phyloP scores from a whole-genome alignment of 2,797 vertebrate genomes.

The Etheostoma perlongum region DNA sequence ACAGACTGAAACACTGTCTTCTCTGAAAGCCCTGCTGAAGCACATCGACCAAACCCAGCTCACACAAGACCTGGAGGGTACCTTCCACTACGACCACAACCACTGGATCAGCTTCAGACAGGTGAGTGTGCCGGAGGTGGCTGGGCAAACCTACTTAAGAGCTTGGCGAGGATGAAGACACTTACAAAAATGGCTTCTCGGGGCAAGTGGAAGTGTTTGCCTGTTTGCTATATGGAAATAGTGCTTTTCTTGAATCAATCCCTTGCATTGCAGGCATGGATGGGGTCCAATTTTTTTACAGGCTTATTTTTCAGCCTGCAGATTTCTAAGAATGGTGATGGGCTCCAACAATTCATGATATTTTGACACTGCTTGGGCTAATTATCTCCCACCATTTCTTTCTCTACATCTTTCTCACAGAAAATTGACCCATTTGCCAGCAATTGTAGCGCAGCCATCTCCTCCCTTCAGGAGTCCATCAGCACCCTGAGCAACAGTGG shows the following conservation, averaged over 20 bases:
- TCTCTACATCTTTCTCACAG: slow-evolving; percentile 62
- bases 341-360: background rate
- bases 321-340: background rate
- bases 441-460: slow-evolving; percentile 84
- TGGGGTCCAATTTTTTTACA: background rate
- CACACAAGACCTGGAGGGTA: slow-evolving; percentile 86
- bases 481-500: slow-evolving; percentile 77
- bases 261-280: background rate
- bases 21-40: slow-evolving; percentile 87
- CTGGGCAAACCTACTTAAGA: background rate
- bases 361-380: slow-evolving; percentile 1
- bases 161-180: background rate
- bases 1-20: slow-evolving; percentile 87
- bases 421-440: slow-evolving; percentile 88
- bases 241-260: background rate
- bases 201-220: slow-evolving; percentile 17
- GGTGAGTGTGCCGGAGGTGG: slow-evolving; percentile 71
- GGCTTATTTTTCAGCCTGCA: background rate
- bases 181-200: background rate
- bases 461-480: slow-evolving; percentile 85
- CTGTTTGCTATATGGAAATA: slow-evolving; percentile 13
- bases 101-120: slow-evolving; percentile 89
- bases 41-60: slow-evolving; percentile 88
- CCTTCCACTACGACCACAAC: slow-evolving; percentile 86
- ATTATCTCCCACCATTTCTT: background rate